These are phyloP conservation scores for Drosophila santomea DNA, from an alignment of 1,140 invertebrate genomes.

Conservation along the genomic window DNA sequence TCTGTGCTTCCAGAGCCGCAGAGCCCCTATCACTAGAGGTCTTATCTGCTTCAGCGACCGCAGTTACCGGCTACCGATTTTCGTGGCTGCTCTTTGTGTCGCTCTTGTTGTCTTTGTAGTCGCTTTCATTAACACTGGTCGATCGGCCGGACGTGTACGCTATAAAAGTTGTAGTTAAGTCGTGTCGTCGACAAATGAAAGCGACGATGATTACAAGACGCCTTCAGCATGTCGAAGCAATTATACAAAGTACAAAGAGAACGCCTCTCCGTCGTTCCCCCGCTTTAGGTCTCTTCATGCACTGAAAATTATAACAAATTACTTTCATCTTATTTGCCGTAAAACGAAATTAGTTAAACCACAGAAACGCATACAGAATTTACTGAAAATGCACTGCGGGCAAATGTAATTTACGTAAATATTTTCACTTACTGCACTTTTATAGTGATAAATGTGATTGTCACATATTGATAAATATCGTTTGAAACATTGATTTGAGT, in stretches of 20 bases:
- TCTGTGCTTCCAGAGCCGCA: not conserved
- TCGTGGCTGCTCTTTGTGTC: constrained; percentile 9
- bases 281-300: not conserved
- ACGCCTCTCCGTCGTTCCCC: not conserved
- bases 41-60: constrained; percentile 12
- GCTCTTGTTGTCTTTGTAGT: constrained; percentile 12
- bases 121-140: constrained; percentile 29
- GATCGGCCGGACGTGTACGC: constrained; percentile 15
- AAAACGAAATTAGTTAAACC: no score
- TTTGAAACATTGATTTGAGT: no score
- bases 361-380: no score
- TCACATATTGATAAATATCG: no score
- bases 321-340: no score
- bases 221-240: constrained; percentile 41
- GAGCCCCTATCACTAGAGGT: constrained; percentile 3
- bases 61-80: constrained; percentile 6
- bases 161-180: constrained; percentile 41
- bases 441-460: no score
- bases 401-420: no score
- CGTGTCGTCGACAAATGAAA: constrained; percentile 45
- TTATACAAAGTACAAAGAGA: constrained; percentile 49
- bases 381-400: no score
- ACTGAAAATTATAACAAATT: not conserved
- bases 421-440: no score
- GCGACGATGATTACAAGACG: constrained; percentile 41